phyloP scores from a whole-genome alignment of 2,888 invertebrate genomes.

The Crematogaster levior region DNA sequence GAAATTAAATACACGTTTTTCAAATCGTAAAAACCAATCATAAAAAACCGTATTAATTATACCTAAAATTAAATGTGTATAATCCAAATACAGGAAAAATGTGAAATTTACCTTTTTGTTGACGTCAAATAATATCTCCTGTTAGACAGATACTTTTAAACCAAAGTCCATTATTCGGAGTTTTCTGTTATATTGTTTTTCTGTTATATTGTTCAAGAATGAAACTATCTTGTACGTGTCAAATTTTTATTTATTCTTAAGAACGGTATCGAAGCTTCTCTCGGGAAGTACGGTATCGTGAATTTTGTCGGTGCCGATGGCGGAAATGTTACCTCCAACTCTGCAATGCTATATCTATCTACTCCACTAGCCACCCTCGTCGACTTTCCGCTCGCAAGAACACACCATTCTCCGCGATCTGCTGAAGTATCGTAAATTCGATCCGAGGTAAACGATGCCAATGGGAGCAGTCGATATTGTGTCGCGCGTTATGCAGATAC shows the following conservation, averaged over 20 bases:
- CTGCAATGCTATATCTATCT: slow-evolving; percentile 46
- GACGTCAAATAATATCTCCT: background rate
- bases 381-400: slow-evolving; percentile 49
- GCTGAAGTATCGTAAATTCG: slow-evolving; percentile 65
- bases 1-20: too few relatives aligned
- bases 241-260: slow-evolving; percentile 45
- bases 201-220: background rate
- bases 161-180: background rate
- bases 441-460: slow-evolving; percentile 34
- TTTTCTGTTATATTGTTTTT: too few relatives aligned
- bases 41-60: background rate
- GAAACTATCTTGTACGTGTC: slow-evolving; percentile 22
- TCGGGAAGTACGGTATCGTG: slow-evolving; percentile 43
- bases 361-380: slow-evolving; percentile 45
- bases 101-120: background rate
- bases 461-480: slow-evolving; percentile 50
- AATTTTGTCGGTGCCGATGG: slow-evolving; percentile 39
- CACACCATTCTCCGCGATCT: slow-evolving; percentile 62
- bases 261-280: slow-evolving; percentile 37
- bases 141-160: background rate
- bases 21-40: too few relatives aligned
- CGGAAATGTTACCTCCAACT: slow-evolving; percentile 48
- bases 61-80: background rate
- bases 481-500: slow-evolving; percentile 52
- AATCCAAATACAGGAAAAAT: background rate